Percentiles rank a stretch among this genome's conserved stretches.
These are phyloP conservation scores for Apocheima hispidaria DNA, from an alignment of 2,888 invertebrate species.

Conservation along the genomic window DNA sequence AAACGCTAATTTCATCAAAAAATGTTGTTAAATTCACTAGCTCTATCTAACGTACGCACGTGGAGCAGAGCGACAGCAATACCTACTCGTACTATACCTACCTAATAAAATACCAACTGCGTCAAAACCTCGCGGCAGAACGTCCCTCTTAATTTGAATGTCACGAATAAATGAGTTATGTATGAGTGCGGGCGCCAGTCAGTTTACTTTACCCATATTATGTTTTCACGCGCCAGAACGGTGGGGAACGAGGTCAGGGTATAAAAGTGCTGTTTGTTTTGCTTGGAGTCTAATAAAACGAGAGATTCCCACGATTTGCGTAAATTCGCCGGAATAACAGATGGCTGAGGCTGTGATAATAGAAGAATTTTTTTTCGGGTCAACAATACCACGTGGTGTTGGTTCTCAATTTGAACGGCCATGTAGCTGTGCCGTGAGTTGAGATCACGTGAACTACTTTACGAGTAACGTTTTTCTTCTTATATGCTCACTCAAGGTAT, in stretches of 20 bases:
- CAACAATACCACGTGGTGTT: background rate
- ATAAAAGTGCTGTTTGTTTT: slow-evolving; percentile 59
- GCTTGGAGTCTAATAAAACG: slow-evolving; percentile 46
- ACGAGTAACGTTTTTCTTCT: no score
- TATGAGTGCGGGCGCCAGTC: slow-evolving; percentile 24
- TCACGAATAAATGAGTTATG: slow-evolving; percentile 39
- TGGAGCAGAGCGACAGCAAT: no score
- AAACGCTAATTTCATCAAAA: no score
- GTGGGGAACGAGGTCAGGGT: slow-evolving; percentile 61
- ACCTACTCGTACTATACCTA: no score
- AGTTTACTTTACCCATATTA: slow-evolving; percentile 47
- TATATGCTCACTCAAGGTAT: no score
- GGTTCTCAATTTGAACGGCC: no score
- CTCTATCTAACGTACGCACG: no score
- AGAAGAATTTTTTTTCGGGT: slow-evolving; percentile 1
- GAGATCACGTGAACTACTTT: no score
- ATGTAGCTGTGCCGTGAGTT: no score
- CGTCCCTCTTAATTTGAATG: slow-evolving; percentile 38
- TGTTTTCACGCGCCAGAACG: slow-evolving; percentile 49
- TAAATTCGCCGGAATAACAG: slow-evolving; percentile 34
- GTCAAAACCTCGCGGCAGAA: no score
- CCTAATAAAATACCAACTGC: no score
- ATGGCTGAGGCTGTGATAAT: slow-evolving; percentile 17
- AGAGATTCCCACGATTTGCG: slow-evolving; percentile 59
- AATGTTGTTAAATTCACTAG: no score